These are phyloP conservation scores for Pachycephala philippinensis DNA, from an alignment of 2,113 vertebrate species.

Conservation along the genomic window DNA sequence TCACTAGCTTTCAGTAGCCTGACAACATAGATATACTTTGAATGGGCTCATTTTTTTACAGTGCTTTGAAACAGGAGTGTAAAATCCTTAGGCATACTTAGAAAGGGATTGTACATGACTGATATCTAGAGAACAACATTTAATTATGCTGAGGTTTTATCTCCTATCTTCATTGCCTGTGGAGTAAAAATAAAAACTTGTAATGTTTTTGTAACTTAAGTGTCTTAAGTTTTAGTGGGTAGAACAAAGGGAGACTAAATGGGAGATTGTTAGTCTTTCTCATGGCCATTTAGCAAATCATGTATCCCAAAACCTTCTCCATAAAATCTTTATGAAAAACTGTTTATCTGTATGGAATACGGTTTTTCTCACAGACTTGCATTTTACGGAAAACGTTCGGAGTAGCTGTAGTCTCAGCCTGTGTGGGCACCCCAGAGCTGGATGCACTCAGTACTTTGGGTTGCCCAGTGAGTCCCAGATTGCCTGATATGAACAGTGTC, in stretches of 20 bases:
- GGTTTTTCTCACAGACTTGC: neutral
- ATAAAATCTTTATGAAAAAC: neutral
- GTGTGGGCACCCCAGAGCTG: neutral
- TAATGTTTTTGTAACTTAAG: neutral
- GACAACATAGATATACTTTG: neutral
- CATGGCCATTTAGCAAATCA: neutral
- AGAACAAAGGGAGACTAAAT: neutral
- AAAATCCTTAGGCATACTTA: neutral
- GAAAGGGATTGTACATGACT: neutral
- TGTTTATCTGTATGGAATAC: neutral
- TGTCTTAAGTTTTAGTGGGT: neutral
- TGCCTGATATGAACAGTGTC: neutral
- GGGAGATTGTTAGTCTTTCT: neutral
- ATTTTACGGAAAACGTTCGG: neutral
- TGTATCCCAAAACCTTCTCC: neutral
- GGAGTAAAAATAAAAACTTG: neutral
- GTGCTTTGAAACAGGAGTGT: neutral
- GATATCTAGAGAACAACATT: neutral
- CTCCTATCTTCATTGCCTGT: neutral
- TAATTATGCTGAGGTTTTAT: neutral
- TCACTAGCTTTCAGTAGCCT: neutral
- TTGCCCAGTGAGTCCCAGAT: neutral
- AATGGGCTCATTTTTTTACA: neutral
- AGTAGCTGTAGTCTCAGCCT: neutral
- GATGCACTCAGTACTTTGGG: slow-evolving; percentile 1